Percentiles rank a stretch among this genome's conserved stretches.
Evolutionary conservation across 2,797 vertebrate species (phyloP).

Genomic region (Poeciliopsis infans): DNA sequence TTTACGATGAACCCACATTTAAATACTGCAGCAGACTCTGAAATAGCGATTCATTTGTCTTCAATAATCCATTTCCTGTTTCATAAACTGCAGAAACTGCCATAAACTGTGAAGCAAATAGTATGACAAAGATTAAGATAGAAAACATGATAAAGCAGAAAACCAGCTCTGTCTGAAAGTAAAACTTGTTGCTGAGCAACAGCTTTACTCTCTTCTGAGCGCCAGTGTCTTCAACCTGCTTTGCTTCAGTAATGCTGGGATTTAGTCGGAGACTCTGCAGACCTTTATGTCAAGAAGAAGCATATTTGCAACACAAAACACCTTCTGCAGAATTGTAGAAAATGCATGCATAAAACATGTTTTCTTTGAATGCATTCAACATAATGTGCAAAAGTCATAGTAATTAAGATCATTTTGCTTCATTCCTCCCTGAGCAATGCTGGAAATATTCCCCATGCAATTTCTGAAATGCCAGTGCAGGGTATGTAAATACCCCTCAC

Average conservation of each 20-base stretch:
- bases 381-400: constrained; percentile 14
- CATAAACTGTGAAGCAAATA: not conserved
- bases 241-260: constrained; percentile 16
- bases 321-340: constrained; percentile 31
- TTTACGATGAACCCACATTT: constrained; percentile 22
- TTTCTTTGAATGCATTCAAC: constrained; percentile 30
- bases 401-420: constrained; percentile 8
- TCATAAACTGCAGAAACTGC: not conserved
- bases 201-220: constrained; percentile 15
- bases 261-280: not conserved
- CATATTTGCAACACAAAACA: constrained; percentile 11
- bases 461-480: constrained; percentile 27
- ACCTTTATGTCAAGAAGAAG: not conserved
- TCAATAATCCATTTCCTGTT: not conserved
- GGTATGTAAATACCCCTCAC: constrained; percentile 40
- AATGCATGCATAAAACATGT: constrained; percentile 15
- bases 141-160: constrained; percentile 5
- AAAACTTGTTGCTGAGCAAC: constrained; percentile 72
- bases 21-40: constrained; percentile 9
- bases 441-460: constrained; percentile 7
- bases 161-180: constrained; percentile 6
- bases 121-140: not conserved
- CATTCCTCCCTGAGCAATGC: constrained; percentile 29
- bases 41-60: constrained; percentile 3
- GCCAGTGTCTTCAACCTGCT: constrained; percentile 5